phyloP scores from a whole-genome alignment of 1,140 invertebrate genomes.

The Apis laboriosa region DNA sequence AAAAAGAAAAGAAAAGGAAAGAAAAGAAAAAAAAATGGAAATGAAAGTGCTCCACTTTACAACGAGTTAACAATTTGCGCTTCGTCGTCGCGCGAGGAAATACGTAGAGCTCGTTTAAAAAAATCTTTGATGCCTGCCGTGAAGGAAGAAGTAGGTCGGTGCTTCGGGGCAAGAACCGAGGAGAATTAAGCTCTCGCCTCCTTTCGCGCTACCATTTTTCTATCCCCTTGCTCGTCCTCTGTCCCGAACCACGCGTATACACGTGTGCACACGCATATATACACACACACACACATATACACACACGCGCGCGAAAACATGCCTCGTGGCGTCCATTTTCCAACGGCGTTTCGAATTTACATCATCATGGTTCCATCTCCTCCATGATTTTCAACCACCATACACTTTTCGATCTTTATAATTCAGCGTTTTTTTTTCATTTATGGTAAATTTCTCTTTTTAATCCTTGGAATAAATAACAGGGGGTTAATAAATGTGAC shows the following conservation, averaged over 20 bases:
- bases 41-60: constrained; percentile 46
- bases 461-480: too few relatives aligned
- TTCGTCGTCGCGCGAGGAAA: constrained; percentile 40
- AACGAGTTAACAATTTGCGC: constrained; percentile 47
- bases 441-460: too few relatives aligned
- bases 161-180: constrained; percentile 40
- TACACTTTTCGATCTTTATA: too few relatives aligned
- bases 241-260: constrained; percentile 4
- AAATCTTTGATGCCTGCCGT: constrained; percentile 47
- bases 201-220: constrained; percentile 28
- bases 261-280: too few relatives aligned
- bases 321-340: constrained; percentile 37
- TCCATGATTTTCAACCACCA: constrained; percentile 22
- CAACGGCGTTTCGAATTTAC: constrained; percentile 51
- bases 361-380: constrained; percentile 7
- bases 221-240: constrained; percentile 27
- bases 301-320: neutral
- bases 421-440: too few relatives aligned
- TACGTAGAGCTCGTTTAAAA: constrained; percentile 45
- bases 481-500: too few relatives aligned
- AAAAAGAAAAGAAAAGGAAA: too few relatives aligned
- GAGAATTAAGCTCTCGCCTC: constrained; percentile 51
- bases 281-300: too few relatives aligned
- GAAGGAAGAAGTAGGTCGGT: constrained; percentile 50
- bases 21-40: neutral